Evolutionary conservation across 2,113 vertebrate species (phyloP).

Genomic region (Ramphastos sulfuratus): DNA sequence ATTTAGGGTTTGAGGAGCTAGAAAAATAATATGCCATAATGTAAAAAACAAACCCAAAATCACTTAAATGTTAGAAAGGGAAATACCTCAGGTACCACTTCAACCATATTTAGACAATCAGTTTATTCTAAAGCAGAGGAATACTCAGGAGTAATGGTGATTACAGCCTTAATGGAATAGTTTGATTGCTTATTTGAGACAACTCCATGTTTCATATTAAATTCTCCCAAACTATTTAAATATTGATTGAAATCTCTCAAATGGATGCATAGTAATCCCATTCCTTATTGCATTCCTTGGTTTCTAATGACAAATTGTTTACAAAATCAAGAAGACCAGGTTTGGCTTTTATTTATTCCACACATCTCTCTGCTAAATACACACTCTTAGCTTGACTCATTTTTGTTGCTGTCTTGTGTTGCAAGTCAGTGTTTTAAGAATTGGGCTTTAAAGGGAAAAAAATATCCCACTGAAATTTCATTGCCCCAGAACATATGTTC

Average conservation of each 20-base stretch:
- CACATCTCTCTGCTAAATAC: conserved; percentile 49
- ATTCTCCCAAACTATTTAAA: conserved; percentile 68
- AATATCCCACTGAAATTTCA: conserved; percentile 60
- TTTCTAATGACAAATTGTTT: conserved; percentile 66
- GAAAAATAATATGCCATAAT: neutral
- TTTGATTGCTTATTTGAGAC: conserved; percentile 76
- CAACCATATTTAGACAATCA: conserved; percentile 46
- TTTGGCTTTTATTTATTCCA: conserved; percentile 55
- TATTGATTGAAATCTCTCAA: conserved; percentile 70
- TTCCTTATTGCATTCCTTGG: conserved; percentile 60
- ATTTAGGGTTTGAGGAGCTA: neutral
- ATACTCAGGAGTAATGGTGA: conserved; percentile 47
- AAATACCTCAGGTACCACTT: conserved; percentile 39
- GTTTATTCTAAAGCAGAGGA: conserved; percentile 55
- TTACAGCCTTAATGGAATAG: conserved; percentile 69
- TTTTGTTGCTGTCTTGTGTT: conserved; percentile 45
- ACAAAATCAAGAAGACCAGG: conserved; percentile 49
- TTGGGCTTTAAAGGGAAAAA: conserved; percentile 55
- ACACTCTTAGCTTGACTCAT: conserved; percentile 6
- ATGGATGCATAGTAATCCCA: conserved; percentile 44
- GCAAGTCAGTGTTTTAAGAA: conserved; percentile 45
- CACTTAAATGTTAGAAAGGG: neutral
- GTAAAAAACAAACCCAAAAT: neutral
- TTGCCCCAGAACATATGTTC: conserved; percentile 66
- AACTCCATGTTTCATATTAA: conserved; percentile 61